phyloP scores from a whole-genome alignment of 2,797 vertebrate genomes.

The Urocyon cinereoargenteus region DNA sequence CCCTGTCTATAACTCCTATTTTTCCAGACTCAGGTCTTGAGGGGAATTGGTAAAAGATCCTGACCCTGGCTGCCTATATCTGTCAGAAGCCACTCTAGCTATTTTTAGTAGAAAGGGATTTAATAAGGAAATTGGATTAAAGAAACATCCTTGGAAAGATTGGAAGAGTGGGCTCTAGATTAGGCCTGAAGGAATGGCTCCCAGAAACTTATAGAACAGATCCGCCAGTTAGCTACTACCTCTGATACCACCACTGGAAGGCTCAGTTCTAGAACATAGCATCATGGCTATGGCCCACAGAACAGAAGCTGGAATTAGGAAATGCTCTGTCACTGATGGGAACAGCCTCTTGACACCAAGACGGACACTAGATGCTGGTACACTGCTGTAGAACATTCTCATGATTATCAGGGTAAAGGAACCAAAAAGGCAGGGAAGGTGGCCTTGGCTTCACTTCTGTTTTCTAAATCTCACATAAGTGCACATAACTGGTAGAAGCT shows the following conservation, averaged over 20 bases:
- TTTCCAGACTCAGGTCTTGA: constrained; percentile 53
- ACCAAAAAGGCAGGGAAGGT: not conserved
- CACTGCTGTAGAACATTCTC: not conserved
- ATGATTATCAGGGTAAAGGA: not conserved
- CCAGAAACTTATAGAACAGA: not conserved
- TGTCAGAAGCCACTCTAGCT: not conserved
- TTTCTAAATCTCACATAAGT: not conserved
- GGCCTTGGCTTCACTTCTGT: not conserved
- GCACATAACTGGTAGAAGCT: not conserved
- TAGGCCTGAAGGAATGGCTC: not conserved
- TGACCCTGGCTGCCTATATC: not conserved
- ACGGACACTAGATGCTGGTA: not conserved
- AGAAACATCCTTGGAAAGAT: not conserved
- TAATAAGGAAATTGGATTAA: constrained; percentile 16
- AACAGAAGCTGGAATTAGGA: not conserved
- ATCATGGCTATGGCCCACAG: not conserved
- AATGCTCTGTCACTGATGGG: not conserved
- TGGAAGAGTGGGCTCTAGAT: not conserved
- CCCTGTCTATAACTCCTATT: not conserved
- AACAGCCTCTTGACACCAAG: not conserved
- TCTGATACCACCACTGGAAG: constrained; percentile 5
- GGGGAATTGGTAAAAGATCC: constrained; percentile 9
- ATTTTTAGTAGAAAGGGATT: constrained; percentile 36
- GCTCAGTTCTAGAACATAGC: not conserved
- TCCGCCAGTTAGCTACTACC: not conserved